Base-by-base conservation (phyloP, 1,140 invertebrate species). In the Mercenaria mercenaria region DNA sequence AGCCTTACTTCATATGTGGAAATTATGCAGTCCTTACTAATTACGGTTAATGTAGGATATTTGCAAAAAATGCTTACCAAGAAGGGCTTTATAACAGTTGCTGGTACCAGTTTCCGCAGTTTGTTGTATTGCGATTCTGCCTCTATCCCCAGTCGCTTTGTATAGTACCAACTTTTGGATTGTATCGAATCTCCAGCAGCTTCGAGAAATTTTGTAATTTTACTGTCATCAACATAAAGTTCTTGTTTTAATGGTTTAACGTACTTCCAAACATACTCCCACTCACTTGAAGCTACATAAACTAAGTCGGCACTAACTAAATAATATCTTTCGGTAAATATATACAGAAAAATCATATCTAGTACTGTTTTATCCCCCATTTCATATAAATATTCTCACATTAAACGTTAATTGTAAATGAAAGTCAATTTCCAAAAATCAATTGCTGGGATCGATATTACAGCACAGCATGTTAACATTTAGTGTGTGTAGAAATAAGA, bases 271-370 rank as follows among this genome's bases (percentile, higher is more conserved):
- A 39, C 76, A 13, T 47, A 3, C 26, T 79, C 50, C 47, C 43
- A 50, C 56, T 79, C 76, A 13, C 23, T 56, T 2, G 76, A 52
- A 50, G 76, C 76, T 34, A 50, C 8, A 26, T 37, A 52, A 6
- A 79, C 76, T 2, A 56, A 15, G 34, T 79, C 76, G 6, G 37
- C 76, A 29, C 34, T 23, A 34, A 79, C 56, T 34, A 56, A 10
- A 37, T 56, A 2, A 4, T 23, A 37, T 56, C 76, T 26, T 8
- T 50, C 76, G 15, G 76, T 59, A 20, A 34, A 56, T 20, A 79
- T 50, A 50, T 52, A 79, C 47, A 79, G 29, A 37, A 79, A 37
- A 32, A 79, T 20, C 47, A 56, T 79, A 23, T 79, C 76, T 18
- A 79, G 23, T 18, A 56, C 76, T 34, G 76, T 79, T 56, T 37